Conservation (phyloP, 1,140 invertebrate species). For the Drosophila ambigua region DNA sequence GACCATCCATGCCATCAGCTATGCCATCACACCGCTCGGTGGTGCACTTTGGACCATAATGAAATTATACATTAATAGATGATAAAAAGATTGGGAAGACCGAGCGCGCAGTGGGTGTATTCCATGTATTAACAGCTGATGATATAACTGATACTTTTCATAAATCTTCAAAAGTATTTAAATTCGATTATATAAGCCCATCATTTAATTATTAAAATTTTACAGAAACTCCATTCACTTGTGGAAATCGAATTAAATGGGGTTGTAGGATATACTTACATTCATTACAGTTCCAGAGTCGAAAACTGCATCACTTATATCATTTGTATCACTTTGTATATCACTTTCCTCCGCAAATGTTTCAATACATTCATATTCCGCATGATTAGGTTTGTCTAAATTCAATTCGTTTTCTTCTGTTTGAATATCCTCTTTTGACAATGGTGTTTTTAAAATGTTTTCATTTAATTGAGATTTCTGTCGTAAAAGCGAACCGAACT, state of each 20-base stretch:
- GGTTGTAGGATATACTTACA: slow-evolving; percentile 85
- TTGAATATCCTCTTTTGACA: slow-evolving; percentile 81
- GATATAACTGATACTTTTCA: too few relatives aligned
- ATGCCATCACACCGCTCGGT: too few relatives aligned
- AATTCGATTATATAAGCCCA: too few relatives aligned
- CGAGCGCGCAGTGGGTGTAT: too few relatives aligned
- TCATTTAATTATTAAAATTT: too few relatives aligned
- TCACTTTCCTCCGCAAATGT: slow-evolving; percentile 26
- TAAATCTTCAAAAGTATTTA: too few relatives aligned
- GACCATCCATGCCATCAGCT: too few relatives aligned
- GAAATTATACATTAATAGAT: too few relatives aligned
- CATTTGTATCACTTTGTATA: slow-evolving; percentile 41
- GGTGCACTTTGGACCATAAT: too few relatives aligned
- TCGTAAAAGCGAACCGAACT: slow-evolving; percentile 89
- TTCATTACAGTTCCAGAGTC: slow-evolving; percentile 87
- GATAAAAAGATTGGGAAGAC: too few relatives aligned
- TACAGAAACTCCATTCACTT: too few relatives aligned
- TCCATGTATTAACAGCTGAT: too few relatives aligned
- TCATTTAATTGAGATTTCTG: slow-evolving; percentile 86
- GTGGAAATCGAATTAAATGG: neutral
- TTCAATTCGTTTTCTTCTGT: slow-evolving; percentile 32
- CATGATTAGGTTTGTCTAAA: slow-evolving; percentile 38
- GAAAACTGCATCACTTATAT: slow-evolving; percentile 49
- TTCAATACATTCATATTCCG: slow-evolving; percentile 24
- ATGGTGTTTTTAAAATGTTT: slow-evolving; percentile 84